Evolutionary conservation across 1,140 invertebrate genomes (phyloP), one percentile per base, ranked within the genome.

Genomic region (Caenorhabditis elegans): DNA sequence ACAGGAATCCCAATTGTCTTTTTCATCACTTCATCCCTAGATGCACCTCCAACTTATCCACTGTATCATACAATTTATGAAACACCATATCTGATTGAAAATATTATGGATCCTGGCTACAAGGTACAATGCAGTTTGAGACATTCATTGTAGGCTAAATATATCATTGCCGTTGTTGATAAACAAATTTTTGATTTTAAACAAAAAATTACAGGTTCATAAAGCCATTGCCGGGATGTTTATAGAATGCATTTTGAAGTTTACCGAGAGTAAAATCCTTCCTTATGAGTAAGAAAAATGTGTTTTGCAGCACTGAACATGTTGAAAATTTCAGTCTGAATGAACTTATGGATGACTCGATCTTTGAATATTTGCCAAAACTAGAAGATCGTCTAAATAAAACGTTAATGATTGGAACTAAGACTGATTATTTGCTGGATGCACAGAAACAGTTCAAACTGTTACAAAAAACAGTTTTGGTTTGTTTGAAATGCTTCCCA

Each of bases 51-150:
- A n/a, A 78, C 78, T 0, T 91, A 91, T 83, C 90, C 91, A 4
- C 84, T 91, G 3, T 91, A 91, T 83, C 91, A 91, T 82, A 87
- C 90, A 0, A 86, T 89, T n/a, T 91, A 91, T 80, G 91, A 91
- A 79, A 91, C 90, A 8, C 90, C 90, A 36, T 86, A 87, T 43
- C 60, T 89, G 6, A 88, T 91, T 47, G 87, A 91, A 76, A 83
- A 88, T 48, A 55, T 91, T 36, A 85, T 91, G 34, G 91, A 91
- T 78, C 82, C 76, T 28, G 80, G 88, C 6, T 76, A 86, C 39
- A 77, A 86, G 15, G n/a, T n/a, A n/a, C n/a, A n/a, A n/a, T n/a
- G n/a, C n/a, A n/a, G n/a, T n/a, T n/a, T n/a, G n/a, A n/a, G n/a
- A n/a, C n/a, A n/a, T n/a, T n/a, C n/a, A n/a, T n/a, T n/a, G n/a